Percentiles rank a stretch among this genome's conserved stretches.
Conservation (phyloP, 2,888 invertebrate genomes). For the Stenolophus ochropezus region DNA sequence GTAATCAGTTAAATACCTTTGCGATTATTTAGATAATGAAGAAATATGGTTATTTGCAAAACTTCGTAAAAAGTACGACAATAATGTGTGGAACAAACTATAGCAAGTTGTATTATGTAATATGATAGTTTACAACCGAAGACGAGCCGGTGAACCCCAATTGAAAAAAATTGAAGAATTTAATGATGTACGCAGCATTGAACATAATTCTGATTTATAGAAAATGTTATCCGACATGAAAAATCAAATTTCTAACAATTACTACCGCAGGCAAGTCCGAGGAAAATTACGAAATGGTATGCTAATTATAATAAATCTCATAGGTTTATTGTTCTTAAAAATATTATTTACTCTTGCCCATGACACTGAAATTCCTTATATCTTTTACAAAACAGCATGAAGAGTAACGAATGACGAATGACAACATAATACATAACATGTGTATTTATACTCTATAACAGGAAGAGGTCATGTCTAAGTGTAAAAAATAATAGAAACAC, state of each 20-base stretch:
- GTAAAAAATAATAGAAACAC: too few relatives aligned
- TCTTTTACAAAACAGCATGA: too few relatives aligned
- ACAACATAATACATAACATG: too few relatives aligned
- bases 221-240: not conserved
- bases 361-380: too few relatives aligned
- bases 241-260: not conserved
- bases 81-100: not conserved
- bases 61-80: not conserved
- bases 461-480: too few relatives aligned
- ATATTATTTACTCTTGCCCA: too few relatives aligned
- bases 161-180: not conserved
- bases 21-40: not conserved
- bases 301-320: not conserved
- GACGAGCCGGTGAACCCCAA: not conserved
- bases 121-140: not conserved
- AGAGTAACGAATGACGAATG: too few relatives aligned
- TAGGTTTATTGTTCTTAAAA: too few relatives aligned
- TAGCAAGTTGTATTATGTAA: not conserved
- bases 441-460: too few relatives aligned
- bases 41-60: not conserved
- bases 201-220: slow-evolving; percentile 1
- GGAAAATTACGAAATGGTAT: slow-evolving; percentile 7
- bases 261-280: not conserved
- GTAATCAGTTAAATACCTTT: not conserved
- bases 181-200: not conserved